Conservation (phyloP, 1,140 invertebrate species). For the Papilio dardanus region DNA sequence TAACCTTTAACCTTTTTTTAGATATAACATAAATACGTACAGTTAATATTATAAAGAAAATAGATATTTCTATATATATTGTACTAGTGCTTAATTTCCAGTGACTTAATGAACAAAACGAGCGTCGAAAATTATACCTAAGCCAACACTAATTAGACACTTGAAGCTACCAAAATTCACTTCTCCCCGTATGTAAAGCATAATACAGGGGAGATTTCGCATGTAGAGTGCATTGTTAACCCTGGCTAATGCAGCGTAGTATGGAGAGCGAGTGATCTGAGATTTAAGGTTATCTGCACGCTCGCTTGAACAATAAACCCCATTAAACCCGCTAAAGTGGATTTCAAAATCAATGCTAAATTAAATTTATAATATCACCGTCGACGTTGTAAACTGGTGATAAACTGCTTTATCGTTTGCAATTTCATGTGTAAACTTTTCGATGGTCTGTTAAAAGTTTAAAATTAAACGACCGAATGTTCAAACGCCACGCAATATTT, state of each 20-base stretch:
- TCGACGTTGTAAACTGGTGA: neutral
- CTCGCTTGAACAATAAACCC: neutral
- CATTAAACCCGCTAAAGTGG: neutral
- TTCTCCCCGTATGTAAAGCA: neutral
- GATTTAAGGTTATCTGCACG: neutral
- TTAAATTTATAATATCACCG: neutral
- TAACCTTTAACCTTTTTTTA: too few relatives aligned
- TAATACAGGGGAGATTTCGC: neutral
- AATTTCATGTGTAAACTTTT: too few relatives aligned
- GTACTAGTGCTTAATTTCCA: neutral
- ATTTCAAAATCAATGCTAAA: neutral
- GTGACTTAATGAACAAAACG: neutral
- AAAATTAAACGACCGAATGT: too few relatives aligned
- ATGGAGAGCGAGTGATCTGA: neutral
- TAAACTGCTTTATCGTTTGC: neutral
- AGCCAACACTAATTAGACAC: slow-evolving; percentile 8
- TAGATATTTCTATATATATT: neutral
- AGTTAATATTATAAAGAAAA: too few relatives aligned
- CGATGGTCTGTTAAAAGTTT: too few relatives aligned
- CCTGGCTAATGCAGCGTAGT: neutral
- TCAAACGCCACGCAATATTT: too few relatives aligned
- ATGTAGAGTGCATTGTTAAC: neutral
- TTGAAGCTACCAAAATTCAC: neutral
- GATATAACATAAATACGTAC: too few relatives aligned
- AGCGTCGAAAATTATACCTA: neutral